These are phyloP conservation scores for Phocides pigmalion DNA, from an alignment of 1,140 invertebrate species.

Conservation along the genomic window DNA sequence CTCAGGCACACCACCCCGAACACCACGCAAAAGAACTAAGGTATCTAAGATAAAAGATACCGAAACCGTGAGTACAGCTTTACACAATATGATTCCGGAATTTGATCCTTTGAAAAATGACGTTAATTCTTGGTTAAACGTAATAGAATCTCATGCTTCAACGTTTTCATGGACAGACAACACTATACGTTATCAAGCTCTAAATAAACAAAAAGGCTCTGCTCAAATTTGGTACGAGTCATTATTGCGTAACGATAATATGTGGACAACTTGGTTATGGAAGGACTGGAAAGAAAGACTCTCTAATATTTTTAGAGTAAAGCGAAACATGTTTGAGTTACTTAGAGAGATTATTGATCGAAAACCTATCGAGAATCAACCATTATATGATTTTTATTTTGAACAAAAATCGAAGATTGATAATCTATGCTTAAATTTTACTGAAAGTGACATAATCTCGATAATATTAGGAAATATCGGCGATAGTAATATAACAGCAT, in stretches of 20 bases:
- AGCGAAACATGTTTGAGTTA: constrained; percentile 37
- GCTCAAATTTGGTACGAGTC: constrained; percentile 45
- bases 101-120: constrained; percentile 6
- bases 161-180: constrained; percentile 30
- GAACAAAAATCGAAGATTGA: constrained; percentile 22
- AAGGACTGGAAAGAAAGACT: constrained; percentile 33
- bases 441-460: constrained; percentile 37
- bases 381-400: constrained; percentile 37
- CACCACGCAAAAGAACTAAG: too few relatives aligned
- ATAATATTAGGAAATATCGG: constrained; percentile 40
- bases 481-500: constrained; percentile 31
- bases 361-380: constrained; percentile 37
- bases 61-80: constrained; percentile 1
- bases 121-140: not conserved
- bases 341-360: constrained; percentile 32
- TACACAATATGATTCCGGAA: constrained; percentile 3
- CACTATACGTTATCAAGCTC: constrained; percentile 34
- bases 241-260: constrained; percentile 27
- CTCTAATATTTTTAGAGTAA: constrained; percentile 27
- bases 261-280: constrained; percentile 39
- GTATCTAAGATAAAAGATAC: too few relatives aligned
- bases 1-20: too few relatives aligned
- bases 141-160: constrained; percentile 4
- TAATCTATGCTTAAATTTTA: constrained; percentile 16
- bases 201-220: constrained; percentile 41